A percentile compares a stretch with the other conserved stretches of the same genome.
phyloP scores from a whole-genome alignment of 2,797 vertebrate species.

The Sitta carolinensis region DNA sequence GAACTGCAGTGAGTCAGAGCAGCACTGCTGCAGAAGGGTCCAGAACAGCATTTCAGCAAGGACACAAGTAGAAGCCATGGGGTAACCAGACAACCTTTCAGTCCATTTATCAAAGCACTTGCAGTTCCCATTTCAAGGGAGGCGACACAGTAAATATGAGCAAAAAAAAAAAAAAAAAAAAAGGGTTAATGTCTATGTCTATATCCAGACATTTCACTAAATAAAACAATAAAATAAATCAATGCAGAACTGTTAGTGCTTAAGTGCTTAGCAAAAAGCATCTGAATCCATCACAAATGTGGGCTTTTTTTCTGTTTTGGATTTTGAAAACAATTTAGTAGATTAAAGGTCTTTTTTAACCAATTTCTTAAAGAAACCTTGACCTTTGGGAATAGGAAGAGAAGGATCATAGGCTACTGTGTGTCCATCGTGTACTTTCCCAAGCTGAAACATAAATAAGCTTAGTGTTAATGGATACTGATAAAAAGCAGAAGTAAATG shows the following conservation, averaged over 20 bases:
- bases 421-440: not conserved
- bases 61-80: conserved; percentile 38
- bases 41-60: conserved; percentile 53
- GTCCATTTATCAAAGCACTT: conserved; percentile 74
- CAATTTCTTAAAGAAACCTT: conserved; percentile 6
- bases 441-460: not conserved
- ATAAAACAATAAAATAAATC: conserved; percentile 52
- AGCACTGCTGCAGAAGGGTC: conserved; percentile 16
- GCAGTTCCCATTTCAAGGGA: conserved; percentile 67
- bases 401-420: not conserved
- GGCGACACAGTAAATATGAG: conserved; percentile 74
- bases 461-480: conserved; percentile 7
- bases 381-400: conserved; percentile 13
- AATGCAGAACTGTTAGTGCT: not conserved
- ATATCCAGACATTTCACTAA: conserved; percentile 52
- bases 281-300: conserved; percentile 1
- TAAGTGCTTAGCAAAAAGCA: conserved; percentile 27
- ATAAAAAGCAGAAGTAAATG: conserved; percentile 36
- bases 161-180: not conserved
- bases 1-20: conserved; percentile 46
- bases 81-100: conserved; percentile 69
- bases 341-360: conserved; percentile 10
- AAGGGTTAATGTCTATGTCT: conserved; percentile 66
- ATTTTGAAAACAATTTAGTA: not conserved
- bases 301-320: not conserved